Evolutionary conservation across 2,113 vertebrate genomes (phyloP).

Genomic region (Marcusenius ussheri): DNA sequence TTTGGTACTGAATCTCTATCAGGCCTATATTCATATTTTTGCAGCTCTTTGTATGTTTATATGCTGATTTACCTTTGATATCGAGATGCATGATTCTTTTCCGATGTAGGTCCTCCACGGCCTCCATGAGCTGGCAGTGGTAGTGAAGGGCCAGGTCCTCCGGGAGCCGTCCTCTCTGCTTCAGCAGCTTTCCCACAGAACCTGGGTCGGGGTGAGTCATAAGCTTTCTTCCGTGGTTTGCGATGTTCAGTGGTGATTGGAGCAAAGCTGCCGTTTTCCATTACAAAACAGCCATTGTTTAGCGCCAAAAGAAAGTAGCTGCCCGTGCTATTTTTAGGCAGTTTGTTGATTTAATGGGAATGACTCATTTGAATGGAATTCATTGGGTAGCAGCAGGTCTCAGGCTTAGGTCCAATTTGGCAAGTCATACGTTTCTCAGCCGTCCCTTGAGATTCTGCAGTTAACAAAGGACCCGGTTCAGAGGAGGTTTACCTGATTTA

Average conservation of each 20-base stretch:
- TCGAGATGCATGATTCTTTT: conserved; percentile 80
- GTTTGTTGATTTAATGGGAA: neutral
- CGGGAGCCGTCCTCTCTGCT: conserved; percentile 65
- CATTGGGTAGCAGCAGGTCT: neutral
- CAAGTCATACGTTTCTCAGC: too few species aligned
- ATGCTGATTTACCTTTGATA: conserved; percentile 72
- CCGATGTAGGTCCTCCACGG: conserved; percentile 81
- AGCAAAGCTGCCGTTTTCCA: neutral
- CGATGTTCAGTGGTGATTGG: neutral
- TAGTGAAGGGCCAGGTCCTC: conserved; percentile 86
- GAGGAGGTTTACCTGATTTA: conserved; percentile 69
- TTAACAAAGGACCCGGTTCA: neutral
- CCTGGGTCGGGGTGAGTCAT: conserved; percentile 45
- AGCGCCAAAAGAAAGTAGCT: neutral
- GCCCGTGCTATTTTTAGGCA: neutral
- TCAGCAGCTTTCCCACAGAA: conserved; percentile 79
- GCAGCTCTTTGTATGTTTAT: neutral
- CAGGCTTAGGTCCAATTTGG: neutral
- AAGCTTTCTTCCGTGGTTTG: neutral
- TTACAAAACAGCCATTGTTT: neutral
- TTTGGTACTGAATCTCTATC: neutral
- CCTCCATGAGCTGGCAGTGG: conserved; percentile 75
- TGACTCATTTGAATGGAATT: conserved; percentile 7
- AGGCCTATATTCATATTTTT: neutral
- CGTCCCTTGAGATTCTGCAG: neutral